Conservation (phyloP, 2,888 invertebrate genomes). For the Apodemia hepburni region DNA sequence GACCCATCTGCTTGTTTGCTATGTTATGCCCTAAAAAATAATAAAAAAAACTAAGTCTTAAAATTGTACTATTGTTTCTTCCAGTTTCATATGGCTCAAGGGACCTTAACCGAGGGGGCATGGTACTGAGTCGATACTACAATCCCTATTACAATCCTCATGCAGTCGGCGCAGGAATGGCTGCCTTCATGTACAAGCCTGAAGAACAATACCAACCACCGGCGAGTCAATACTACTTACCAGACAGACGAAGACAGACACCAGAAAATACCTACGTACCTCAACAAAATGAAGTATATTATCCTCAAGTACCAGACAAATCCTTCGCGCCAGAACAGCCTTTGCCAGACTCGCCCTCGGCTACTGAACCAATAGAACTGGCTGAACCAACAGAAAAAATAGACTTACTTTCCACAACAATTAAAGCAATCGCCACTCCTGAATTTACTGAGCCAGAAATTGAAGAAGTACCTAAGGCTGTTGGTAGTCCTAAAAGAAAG, state of each 20-base stretch:
- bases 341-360: slow-evolving; percentile 30
- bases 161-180: slow-evolving; percentile 56
- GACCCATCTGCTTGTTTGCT: too few relatives aligned
- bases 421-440: slow-evolving; percentile 45
- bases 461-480: slow-evolving; percentile 54
- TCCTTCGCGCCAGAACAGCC: slow-evolving; percentile 40
- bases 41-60: too few relatives aligned
- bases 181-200: slow-evolving; percentile 63
- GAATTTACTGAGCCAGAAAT: slow-evolving; percentile 59
- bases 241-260: slow-evolving; percentile 65
- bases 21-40: too few relatives aligned
- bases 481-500: slow-evolving; percentile 46
- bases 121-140: slow-evolving; percentile 68
- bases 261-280: slow-evolving; percentile 53
- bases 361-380: slow-evolving; percentile 50
- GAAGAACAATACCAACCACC: slow-evolving; percentile 44
- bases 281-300: slow-evolving; percentile 67
- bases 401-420: slow-evolving; percentile 51
- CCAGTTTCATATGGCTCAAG: slow-evolving; percentile 63
- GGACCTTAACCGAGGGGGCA: slow-evolving; percentile 59
- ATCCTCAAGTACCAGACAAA: slow-evolving; percentile 41
- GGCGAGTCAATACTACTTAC: slow-evolving; percentile 60
- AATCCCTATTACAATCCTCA: slow-evolving; percentile 63
- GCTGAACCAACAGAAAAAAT: slow-evolving; percentile 53
- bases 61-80: slow-evolving; percentile 23